Percentiles rank a stretch among this genome's conserved stretches.
phyloP scores from a whole-genome alignment of 2,113 vertebrate genomes.

The Albula glossodonta region DNA sequence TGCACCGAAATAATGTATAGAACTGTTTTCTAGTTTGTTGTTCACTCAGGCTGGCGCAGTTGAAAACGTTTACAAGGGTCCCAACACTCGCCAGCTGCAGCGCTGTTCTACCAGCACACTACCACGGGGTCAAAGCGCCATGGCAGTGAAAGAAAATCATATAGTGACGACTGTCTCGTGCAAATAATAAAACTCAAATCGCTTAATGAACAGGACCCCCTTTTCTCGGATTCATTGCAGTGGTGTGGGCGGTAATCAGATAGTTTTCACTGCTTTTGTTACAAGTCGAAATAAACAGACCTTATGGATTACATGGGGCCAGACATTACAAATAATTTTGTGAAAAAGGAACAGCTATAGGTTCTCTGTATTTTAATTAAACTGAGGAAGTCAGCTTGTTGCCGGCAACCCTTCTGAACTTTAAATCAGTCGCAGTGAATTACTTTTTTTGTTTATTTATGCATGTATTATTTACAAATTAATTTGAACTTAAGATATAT shows the following conservation, averaged over 20 bases:
- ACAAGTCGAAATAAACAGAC: not conserved
- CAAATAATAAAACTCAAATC: not conserved
- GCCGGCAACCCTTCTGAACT: not conserved
- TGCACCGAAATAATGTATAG: conserved; percentile 64
- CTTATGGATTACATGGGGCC: not conserved
- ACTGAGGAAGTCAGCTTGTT: conserved; percentile 3
- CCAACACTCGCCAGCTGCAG: conserved; percentile 40
- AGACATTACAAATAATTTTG: not conserved
- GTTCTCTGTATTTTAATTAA: conserved; percentile 21
- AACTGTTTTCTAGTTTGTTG: conserved; percentile 49
- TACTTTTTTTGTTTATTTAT: conserved; percentile 20
- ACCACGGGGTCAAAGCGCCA: not conserved
- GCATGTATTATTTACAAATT: conserved; percentile 29
- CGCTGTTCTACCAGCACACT: conserved; percentile 17
- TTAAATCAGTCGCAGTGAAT: not conserved
- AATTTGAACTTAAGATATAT: conserved; percentile 67
- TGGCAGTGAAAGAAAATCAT: not conserved
- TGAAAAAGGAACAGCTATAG: conserved; percentile 6
- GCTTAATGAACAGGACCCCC: not conserved
- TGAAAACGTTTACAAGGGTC: conserved; percentile 45
- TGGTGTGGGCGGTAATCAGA: not conserved
- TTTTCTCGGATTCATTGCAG: not conserved
- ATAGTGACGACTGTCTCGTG: not conserved
- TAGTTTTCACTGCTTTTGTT: not conserved
- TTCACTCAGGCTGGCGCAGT: conserved; percentile 27